Evolutionary conservation across 2,113 vertebrate genomes (phyloP), one percentile per base, ranked within the genome.

Genomic region (Crypturellus undulatus): DNA sequence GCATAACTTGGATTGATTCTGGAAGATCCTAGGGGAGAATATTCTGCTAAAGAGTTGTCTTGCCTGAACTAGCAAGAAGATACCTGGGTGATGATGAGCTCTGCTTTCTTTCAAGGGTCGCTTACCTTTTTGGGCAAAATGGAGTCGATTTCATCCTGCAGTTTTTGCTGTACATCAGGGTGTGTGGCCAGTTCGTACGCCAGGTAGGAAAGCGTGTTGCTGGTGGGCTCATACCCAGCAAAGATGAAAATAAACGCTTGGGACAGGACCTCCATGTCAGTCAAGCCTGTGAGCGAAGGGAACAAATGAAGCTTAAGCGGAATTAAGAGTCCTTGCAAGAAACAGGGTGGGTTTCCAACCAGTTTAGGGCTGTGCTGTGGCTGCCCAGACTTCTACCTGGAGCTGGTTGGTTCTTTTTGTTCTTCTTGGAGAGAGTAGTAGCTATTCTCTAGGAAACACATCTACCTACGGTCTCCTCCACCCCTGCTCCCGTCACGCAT

Each of bases 181-280:
- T 98, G 87, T 1, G 10, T 60, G 45, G 98, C 98, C 83, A 99
- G 90, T 51, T 97, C 95, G 2, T 98, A 98, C 0, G 97, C 94
- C 42, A 98, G 1, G 84, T 95, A 98, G 6, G 71, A 13, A 1
- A 99, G 91, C 0, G 34, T 71, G 58, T 45, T 98, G 97, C 98
- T 98, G 65, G 95, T 98, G n/a, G 98, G 97, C 72, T 98, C 98
- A 1, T 98, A 99, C 5, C 98, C 98, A 47, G 96, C 98, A 59
- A 98, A 96, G 38, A 98, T 97, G 7, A 98, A 99, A 9, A 98
- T 96, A 90, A 98, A 79, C 3, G 98, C 97, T 94, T 99, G 98
- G 2, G 98, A 92, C n/a, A 98, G 87, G 51, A 99, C 92, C 94
- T 98, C 98, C 1, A 1, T 3, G 67, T 99, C 98, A 0, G 82